phyloP scores from a whole-genome alignment of 2,113 vertebrate genomes.

The Saccopteryx bilineata region DNA sequence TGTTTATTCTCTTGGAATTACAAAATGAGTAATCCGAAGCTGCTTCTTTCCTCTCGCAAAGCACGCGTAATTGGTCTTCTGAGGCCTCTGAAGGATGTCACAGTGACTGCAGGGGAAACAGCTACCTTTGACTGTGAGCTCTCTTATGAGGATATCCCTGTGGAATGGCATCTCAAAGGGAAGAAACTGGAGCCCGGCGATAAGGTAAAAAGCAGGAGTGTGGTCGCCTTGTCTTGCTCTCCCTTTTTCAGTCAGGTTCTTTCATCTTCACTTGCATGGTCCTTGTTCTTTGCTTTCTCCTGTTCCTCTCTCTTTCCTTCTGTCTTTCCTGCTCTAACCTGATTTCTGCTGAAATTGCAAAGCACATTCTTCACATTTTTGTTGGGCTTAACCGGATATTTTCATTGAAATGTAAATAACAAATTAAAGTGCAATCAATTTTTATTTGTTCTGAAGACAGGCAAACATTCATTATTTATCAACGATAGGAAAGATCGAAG shows the following conservation, averaged over 20 bases:
- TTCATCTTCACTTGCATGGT: neutral
- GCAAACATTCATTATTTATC: neutral
- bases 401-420: constrained; percentile 60
- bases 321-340: neutral
- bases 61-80: constrained; percentile 94
- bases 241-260: constrained; percentile 2
- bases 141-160: constrained; percentile 96
- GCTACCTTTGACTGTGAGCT: constrained; percentile 98
- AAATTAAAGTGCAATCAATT: neutral
- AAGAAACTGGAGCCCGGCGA: constrained; percentile 96
- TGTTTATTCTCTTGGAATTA: constrained; percentile 78
- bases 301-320: neutral
- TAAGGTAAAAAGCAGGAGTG: constrained; percentile 90
- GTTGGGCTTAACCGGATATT: neutral
- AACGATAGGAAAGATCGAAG: neutral
- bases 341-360: neutral
- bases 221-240: neutral
- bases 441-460: constrained; percentile 42
- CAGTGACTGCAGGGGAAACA: constrained; percentile 96
- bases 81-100: constrained; percentile 95
- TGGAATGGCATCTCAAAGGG: constrained; percentile 96
- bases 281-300: neutral
- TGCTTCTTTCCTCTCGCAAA: constrained; percentile 93
- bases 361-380: neutral
- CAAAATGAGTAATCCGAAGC: constrained; percentile 88